phyloP scores from a whole-genome alignment of 2,113 vertebrate genomes.

The Epinephelus moara region DNA sequence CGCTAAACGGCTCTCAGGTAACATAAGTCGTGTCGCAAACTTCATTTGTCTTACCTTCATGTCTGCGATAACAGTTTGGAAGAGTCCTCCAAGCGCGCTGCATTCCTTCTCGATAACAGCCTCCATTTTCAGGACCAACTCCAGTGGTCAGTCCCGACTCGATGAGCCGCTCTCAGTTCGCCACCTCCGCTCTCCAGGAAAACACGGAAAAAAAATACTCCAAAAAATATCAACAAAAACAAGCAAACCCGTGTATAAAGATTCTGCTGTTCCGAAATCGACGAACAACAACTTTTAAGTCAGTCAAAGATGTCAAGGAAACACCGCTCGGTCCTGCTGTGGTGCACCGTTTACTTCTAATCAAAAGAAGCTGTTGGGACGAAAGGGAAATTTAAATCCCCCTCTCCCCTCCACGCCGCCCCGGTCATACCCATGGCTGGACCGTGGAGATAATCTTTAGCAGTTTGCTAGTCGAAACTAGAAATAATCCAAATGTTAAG shows the following conservation, averaged over 20 bases:
- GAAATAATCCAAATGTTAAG: slow-evolving; percentile 11
- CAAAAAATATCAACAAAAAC: neutral
- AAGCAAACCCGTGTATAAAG: neutral
- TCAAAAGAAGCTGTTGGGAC: slow-evolving; percentile 60
- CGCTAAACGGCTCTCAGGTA: neutral
- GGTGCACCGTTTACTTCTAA: slow-evolving; percentile 52
- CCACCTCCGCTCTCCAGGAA: slow-evolving; percentile 49
- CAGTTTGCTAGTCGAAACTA: neutral
- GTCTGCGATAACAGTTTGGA: slow-evolving; percentile 87
- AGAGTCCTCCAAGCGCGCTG: slow-evolving; percentile 88
- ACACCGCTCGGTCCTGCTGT: slow-evolving; percentile 8
- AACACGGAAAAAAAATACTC: slow-evolving; percentile 7
- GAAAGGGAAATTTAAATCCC: slow-evolving; percentile 78
- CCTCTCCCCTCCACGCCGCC: slow-evolving; percentile 59
- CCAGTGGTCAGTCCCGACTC: slow-evolving; percentile 73
- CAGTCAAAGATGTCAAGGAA: neutral
- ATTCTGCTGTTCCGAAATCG: neutral
- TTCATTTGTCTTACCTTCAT: slow-evolving; percentile 83
- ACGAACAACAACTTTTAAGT: neutral
- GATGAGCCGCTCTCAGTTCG: slow-evolving; percentile 54
- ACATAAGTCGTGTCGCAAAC: neutral
- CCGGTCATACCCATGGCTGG: slow-evolving; percentile 63
- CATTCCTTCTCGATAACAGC: slow-evolving; percentile 88
- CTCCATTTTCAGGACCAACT: slow-evolving; percentile 85
- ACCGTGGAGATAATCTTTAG: neutral